Conservation (phyloP, 1,140 invertebrate species). For the Lerema accius region DNA sequence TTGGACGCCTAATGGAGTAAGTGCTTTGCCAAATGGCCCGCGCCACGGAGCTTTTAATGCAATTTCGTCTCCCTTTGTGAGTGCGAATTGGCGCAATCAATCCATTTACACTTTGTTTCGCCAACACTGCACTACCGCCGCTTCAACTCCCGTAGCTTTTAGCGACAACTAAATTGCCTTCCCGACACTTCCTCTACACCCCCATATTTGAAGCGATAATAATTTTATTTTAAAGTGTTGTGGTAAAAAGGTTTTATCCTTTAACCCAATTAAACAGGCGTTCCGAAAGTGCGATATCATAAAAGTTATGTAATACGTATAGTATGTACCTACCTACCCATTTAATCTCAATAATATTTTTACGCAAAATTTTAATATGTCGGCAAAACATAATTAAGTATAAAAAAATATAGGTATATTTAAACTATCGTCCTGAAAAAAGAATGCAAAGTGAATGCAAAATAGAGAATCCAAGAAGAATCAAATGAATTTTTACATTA, state of each 20-base stretch:
- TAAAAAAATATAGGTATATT: too few species aligned
- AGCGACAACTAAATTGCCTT: conserved; percentile 67
- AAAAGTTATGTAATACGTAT: too few species aligned
- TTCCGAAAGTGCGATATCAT: too few species aligned
- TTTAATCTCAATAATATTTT: too few species aligned
- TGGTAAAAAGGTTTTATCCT: conserved; percentile 11
- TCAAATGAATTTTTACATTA: too few species aligned
- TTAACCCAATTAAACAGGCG: conserved; percentile 7
- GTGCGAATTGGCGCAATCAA: conserved; percentile 77
- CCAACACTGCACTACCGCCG: conserved; percentile 66
- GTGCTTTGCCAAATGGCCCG: conserved; percentile 77
- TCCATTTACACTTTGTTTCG: conserved; percentile 82
- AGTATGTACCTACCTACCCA: too few species aligned
- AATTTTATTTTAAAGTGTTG: conserved; percentile 41
- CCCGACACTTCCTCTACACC: conserved; percentile 42
- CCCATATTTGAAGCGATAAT: conserved; percentile 50
- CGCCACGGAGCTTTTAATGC: conserved; percentile 79
- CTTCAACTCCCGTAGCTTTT: conserved; percentile 57
- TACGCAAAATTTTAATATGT: too few species aligned
- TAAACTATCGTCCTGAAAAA: too few species aligned
- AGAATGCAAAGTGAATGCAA: too few species aligned
- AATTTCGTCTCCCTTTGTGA: conserved; percentile 76
- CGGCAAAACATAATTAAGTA: too few species aligned
- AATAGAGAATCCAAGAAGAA: too few species aligned
- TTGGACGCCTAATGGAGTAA: conserved; percentile 79